These are phyloP conservation scores for Siderastrea radians DNA, from an alignment of 92 coral and sea anemone species.

Conservation along the genomic window DNA sequence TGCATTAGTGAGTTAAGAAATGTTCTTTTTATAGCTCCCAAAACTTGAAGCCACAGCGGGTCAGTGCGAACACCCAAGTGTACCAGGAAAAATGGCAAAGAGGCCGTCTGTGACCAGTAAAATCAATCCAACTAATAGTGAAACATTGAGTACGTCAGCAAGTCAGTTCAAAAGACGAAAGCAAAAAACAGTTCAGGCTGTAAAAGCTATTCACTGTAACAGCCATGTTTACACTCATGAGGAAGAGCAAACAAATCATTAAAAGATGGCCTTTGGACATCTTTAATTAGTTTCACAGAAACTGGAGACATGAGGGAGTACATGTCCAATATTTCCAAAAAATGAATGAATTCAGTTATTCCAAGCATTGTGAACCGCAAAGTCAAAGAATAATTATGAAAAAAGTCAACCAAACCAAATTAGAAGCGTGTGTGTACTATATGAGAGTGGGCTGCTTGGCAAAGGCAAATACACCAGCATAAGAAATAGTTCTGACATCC, in stretches of 20 bases:
- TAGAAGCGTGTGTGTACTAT: too few relatives aligned
- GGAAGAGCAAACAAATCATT: slow-evolving; percentile 14
- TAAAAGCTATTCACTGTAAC: slow-evolving; percentile 61
- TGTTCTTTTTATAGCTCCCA: slow-evolving; percentile 25
- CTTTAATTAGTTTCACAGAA: too few relatives aligned
- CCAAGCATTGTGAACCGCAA: too few relatives aligned
- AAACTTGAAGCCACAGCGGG: slow-evolving; percentile 18
- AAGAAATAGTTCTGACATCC: too few relatives aligned
- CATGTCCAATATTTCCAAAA: too few relatives aligned
- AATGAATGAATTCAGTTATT: too few relatives aligned
- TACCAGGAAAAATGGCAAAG: slow-evolving; percentile 14
- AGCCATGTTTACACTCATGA: slow-evolving; percentile 16
- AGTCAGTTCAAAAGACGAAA: slow-evolving; percentile 46
- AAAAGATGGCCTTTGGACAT: too few relatives aligned
- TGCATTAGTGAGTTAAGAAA: slow-evolving; percentile 30
- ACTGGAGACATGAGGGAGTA: too few relatives aligned
- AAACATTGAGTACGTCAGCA: slow-evolving; percentile 13
- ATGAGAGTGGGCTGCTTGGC: too few relatives aligned
- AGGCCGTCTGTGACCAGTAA: slow-evolving; percentile 6
- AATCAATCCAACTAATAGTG: slow-evolving; percentile 23
- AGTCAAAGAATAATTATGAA: too few relatives aligned
- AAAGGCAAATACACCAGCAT: too few relatives aligned
- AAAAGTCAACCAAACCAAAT: too few relatives aligned
- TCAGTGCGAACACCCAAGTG: slow-evolving; percentile 14
- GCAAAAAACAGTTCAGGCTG: slow-evolving; percentile 60